phyloP scores from a whole-genome alignment of 2,888 invertebrate genomes.

The Malthinus seriepunctatus region DNA sequence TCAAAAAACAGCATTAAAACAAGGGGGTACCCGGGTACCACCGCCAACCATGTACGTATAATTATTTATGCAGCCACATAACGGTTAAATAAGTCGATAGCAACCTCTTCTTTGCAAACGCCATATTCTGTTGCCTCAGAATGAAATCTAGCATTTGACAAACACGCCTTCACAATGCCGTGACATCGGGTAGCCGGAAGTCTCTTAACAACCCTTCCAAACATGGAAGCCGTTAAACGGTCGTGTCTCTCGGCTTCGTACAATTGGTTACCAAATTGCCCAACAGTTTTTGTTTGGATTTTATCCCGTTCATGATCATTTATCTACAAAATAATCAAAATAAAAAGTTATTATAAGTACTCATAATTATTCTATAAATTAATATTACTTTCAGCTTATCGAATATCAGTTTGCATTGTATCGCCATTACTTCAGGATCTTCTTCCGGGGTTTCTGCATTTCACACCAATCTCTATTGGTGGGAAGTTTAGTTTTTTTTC shows the following conservation, averaged over 20 bases:
- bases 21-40: no score
- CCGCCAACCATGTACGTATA: no score
- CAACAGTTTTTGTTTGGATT: not conserved
- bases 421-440: not conserved
- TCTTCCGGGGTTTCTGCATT: not conserved
- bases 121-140: slow-evolving; percentile 10
- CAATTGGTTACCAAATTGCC: not conserved
- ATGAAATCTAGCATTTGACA: not conserved
- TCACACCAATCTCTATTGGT: not conserved
- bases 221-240: slow-evolving; percentile 1
- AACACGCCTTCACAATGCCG: slow-evolving; percentile 8
- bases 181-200: not conserved
- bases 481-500: not conserved
- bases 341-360: not conserved
- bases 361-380: not conserved
- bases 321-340: not conserved
- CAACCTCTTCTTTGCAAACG: slow-evolving; percentile 5
- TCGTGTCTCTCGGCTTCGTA: not conserved
- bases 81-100: slow-evolving; percentile 11
- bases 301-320: not conserved
- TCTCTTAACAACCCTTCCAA: slow-evolving; percentile 8
- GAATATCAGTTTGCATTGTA: not conserved
- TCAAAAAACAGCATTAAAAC: no score
- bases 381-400: not conserved
- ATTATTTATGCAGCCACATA: no score